These are phyloP conservation scores for Coranthus polyacanthus DNA, from an alignment of 2,797 vertebrate genomes.

Conservation along the genomic window DNA sequence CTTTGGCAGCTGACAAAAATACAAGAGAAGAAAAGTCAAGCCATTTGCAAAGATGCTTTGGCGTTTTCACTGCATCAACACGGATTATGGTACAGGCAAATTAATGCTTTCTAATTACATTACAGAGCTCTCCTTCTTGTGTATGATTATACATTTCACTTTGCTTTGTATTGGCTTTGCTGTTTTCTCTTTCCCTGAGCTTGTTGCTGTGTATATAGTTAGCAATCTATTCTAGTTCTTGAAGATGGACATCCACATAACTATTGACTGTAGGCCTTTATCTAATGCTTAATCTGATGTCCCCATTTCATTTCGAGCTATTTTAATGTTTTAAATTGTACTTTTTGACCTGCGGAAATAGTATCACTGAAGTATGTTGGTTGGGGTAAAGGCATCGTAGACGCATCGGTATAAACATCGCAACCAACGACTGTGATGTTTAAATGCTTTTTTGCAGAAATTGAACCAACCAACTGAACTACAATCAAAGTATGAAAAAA, in stretches of 20 bases:
- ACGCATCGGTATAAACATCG: too few relatives aligned
- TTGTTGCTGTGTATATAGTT: too few relatives aligned
- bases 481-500: neutral
- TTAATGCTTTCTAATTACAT: conserved; percentile 36
- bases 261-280: neutral
- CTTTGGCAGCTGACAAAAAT: conserved; percentile 20
- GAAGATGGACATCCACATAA: neutral
- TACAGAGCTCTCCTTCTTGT: conserved; percentile 5
- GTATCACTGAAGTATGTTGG: too few relatives aligned
- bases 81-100: conserved; percentile 48
- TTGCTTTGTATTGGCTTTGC: conserved; percentile 16
- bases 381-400: too few relatives aligned
- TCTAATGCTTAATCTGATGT: neutral
- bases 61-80: conserved; percentile 41
- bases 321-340: neutral
- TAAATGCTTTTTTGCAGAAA: too few relatives aligned
- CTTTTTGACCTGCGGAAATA: neutral
- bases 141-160: too few relatives aligned
- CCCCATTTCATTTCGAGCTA: too few relatives aligned
- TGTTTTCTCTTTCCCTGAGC: neutral
- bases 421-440: too few relatives aligned
- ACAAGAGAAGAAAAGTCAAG: conserved; percentile 24
- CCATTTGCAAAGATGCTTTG: conserved; percentile 28
- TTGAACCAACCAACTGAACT: too few relatives aligned
- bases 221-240: neutral